phyloP scores from a whole-genome alignment of 2,113 vertebrate genomes.

The Oophaga pumilio region DNA sequence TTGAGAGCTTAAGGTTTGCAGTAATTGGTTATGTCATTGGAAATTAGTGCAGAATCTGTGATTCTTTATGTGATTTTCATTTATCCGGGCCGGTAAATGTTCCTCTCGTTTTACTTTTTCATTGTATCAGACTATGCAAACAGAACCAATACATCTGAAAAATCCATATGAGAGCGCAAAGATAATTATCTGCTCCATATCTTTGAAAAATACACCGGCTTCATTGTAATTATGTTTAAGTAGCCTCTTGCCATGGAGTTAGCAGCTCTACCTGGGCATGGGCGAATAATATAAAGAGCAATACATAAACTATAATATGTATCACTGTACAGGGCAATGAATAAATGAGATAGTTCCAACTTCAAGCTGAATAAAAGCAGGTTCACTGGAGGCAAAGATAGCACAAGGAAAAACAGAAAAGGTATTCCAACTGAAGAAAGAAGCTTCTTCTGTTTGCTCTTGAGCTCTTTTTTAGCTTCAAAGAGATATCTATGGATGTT shows the following conservation, averaged over 20 bases:
- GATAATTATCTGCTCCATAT: conserved; percentile 49
- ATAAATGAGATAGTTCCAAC: conserved; percentile 24
- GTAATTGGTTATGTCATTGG: conserved; percentile 33
- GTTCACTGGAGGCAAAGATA: conserved; percentile 26
- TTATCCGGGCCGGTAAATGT: neutral
- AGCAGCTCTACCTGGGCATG: conserved; percentile 6
- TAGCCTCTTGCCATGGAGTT: conserved; percentile 12
- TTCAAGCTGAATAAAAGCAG: conserved; percentile 15
- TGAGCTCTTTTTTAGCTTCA: conserved; percentile 7
- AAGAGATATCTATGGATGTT: neutral
- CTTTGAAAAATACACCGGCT: conserved; percentile 18
- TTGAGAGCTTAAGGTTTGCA: neutral
- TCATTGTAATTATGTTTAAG: conserved; percentile 40
- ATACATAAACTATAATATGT: conserved; percentile 27
- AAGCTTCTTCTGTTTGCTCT: conserved; percentile 5
- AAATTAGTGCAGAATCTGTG: conserved; percentile 30
- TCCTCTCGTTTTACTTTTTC: neutral
- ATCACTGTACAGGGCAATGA: neutral
- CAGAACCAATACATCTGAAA: conserved; percentile 43
- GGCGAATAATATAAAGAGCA: neutral
- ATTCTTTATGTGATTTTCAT: conserved; percentile 51
- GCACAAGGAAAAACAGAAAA: neutral
- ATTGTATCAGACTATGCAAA: conserved; percentile 48
- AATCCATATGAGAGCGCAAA: conserved; percentile 34
- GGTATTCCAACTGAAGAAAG: conserved; percentile 5